Percentiles rank a stretch among this genome's conserved stretches.
Conservation (phyloP, 2,113 vertebrate species). For the Xenotilapia longispinis region DNA sequence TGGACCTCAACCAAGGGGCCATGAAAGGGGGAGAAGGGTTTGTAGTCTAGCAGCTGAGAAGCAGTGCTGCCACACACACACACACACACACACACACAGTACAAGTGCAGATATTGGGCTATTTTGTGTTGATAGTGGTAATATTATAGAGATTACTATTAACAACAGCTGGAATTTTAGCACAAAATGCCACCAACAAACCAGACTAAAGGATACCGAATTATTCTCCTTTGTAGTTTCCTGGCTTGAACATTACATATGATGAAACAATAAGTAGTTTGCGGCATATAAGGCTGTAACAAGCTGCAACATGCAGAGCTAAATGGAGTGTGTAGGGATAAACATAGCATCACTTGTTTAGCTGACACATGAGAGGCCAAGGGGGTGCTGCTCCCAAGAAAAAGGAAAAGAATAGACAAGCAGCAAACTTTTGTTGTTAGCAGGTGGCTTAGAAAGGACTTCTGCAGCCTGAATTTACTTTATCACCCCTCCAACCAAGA, state of each 20-base stretch:
- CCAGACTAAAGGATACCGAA: background rate
- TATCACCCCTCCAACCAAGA: background rate
- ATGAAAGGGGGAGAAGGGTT: too few species aligned
- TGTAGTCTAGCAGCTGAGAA: too few species aligned
- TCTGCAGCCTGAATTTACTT: background rate
- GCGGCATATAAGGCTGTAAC: background rate
- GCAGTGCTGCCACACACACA: too few species aligned
- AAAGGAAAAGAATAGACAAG: background rate
- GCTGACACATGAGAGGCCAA: background rate
- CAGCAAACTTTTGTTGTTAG: background rate
- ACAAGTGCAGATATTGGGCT: background rate
- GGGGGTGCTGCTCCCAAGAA: background rate
- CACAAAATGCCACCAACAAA: background rate
- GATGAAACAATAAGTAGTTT: background rate
- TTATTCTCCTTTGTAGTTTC: background rate
- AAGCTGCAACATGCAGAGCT: background rate
- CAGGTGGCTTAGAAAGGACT: background rate
- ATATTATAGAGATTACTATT: background rate
- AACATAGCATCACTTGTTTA: constrained; percentile 14
- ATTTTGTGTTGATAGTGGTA: background rate
- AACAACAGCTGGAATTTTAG: background rate
- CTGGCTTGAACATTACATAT: background rate
- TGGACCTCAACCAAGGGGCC: too few species aligned
- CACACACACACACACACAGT: background rate
- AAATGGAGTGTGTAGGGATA: background rate